Evolutionary conservation across 2,113 vertebrate species (phyloP), one percentile per base, ranked within the genome.

Genomic region (Mormyrus lacerda): DNA sequence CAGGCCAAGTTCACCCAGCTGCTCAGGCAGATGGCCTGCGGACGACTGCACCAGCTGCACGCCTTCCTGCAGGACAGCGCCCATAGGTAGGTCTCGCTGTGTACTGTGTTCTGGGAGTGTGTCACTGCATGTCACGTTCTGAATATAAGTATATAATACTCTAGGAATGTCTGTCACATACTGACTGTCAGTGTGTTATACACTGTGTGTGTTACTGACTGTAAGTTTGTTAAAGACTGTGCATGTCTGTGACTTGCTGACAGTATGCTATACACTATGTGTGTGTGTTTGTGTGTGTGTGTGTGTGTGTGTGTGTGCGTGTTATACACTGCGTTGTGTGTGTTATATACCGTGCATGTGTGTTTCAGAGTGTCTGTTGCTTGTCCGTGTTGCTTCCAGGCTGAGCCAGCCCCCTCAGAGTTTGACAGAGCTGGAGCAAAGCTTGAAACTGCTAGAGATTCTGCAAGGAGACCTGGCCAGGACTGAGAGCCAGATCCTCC

Each of bases 1-100:
- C 96, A 97, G 94, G 93, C 93, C 91, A 97, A 96, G 92, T 96
- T 97, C 92, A 97, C 95, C 0, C 94, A 93, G 8, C 95, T 97
- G 88, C 95, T 97, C 90, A 95, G 93, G 51, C 94, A 95, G 88
- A 96, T 96, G 96, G 96, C 96, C 0, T 94, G 91, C 1, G 88
- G 89, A 48, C 94, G 91, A 42, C 95, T 97, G 69, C 58, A 91
- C 89, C 95, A 96, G 51, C 94, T 97, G 35, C 93, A 95, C 69
- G 13, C 50, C 90, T 96, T 94, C 91, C 93, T 96, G 84, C 91
- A 92, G 88, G 92, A 96, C 27, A 96, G 94, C 0, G 91, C 89
- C 0, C 92, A 92, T 8, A 94, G 93, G 96, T 97, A 91, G 48
- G 4, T 44, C 39, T 47, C 42, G 4, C 7, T 47, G 19, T 83